Percentiles rank a stretch among this genome's conserved stretches.
Conservation (phyloP, 2,797 vertebrate genomes). For the Coreius guichenoti region DNA sequence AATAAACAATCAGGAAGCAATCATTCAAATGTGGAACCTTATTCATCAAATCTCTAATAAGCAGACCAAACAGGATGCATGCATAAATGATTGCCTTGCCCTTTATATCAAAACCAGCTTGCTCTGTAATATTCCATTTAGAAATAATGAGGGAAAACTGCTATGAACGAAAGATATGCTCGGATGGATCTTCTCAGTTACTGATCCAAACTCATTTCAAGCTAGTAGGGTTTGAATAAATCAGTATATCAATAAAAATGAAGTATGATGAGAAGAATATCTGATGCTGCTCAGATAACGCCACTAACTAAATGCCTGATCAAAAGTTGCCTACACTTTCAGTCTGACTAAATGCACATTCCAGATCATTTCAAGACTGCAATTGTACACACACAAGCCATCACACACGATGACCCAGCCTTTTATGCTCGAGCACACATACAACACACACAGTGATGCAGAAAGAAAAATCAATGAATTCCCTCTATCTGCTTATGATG, state of each 20-base stretch:
- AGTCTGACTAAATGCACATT: background rate
- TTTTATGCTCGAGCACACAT: constrained; percentile 50
- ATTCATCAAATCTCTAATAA: constrained; percentile 57
- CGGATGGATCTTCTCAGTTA: constrained; percentile 9
- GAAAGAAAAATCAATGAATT: constrained; percentile 21
- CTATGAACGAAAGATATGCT: constrained; percentile 13
- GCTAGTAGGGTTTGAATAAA: constrained; percentile 7
- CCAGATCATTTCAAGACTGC: background rate
- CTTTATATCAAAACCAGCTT: constrained; percentile 53
- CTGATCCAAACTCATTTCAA: constrained; percentile 35
- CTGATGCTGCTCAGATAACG: background rate
- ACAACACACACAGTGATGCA: constrained; percentile 16
- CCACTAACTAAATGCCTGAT: background rate
- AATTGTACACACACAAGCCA: constrained; percentile 37
- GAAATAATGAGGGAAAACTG: constrained; percentile 38
- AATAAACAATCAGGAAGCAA: constrained; percentile 59
- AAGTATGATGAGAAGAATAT: background rate
- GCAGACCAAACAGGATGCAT: constrained; percentile 45
- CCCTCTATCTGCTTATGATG: constrained; percentile 19
- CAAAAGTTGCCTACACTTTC: background rate
- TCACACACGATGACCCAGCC: constrained; percentile 6
- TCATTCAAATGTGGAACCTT: constrained; percentile 53
- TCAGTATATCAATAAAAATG: constrained; percentile 9
- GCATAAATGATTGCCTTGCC: constrained; percentile 52
- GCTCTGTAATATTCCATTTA: constrained; percentile 32